These are phyloP conservation scores for Artibeus lituratus DNA, from an alignment of 2,797 vertebrate genomes.

Conservation along the genomic window DNA sequence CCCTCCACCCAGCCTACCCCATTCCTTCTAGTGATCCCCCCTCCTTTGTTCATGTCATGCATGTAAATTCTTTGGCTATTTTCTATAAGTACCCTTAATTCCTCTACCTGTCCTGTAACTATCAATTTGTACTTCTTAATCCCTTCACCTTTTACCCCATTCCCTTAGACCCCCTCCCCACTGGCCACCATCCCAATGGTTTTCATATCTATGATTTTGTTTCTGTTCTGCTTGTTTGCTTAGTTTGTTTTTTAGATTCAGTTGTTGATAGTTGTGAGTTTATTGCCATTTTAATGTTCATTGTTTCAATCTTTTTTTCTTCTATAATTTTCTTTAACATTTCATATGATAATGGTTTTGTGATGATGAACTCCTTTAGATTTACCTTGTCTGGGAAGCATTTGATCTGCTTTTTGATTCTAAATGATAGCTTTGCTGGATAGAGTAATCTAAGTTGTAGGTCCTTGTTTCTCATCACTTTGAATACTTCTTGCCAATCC, in stretches of 20 bases:
- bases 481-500: neutral
- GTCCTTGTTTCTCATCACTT: neutral
- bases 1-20: neutral
- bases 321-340: neutral
- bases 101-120: neutral
- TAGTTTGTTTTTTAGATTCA: no score
- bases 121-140: no score
- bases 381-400: neutral
- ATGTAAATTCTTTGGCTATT: neutral
- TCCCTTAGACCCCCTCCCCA: no score
- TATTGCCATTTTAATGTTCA: neutral
- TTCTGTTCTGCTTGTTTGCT: no score
- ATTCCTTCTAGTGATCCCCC: neutral
- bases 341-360: neutral
- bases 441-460: neutral
- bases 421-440: neutral
- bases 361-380: neutral
- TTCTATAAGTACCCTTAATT: neutral
- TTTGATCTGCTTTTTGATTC: neutral
- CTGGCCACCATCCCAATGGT: no score
- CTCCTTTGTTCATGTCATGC: neutral
- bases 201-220: no score
- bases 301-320: neutral
- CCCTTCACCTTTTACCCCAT: no score
- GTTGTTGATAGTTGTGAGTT: neutral